Percentiles rank a stretch among this genome's conserved stretches.
phyloP scores from a whole-genome alignment of 2,888 invertebrate species.

The Chorisops tibialis region DNA sequence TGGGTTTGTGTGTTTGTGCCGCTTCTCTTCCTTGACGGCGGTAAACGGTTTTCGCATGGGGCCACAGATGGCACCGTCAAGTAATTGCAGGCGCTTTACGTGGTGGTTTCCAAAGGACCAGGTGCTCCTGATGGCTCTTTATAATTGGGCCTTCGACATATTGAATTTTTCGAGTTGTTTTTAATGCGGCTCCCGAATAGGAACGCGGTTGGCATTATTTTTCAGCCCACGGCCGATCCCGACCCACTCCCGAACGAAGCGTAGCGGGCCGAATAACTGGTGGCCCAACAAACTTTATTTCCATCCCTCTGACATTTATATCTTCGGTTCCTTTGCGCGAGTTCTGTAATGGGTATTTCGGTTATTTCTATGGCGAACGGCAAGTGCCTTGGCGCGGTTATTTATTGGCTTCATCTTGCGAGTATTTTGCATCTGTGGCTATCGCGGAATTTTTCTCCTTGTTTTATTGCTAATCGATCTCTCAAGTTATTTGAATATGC shows the following conservation, averaged over 20 bases:
- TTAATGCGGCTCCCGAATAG: conserved; percentile 27
- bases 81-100: conserved; percentile 32
- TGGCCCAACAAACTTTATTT: conserved; percentile 20
- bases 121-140: conserved; percentile 35
- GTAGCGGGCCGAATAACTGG: neutral
- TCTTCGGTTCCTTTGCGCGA: conserved; percentile 29
- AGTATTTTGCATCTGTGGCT: conserved; percentile 23
- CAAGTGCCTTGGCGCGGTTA: neutral
- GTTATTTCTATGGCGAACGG: conserved; percentile 15
- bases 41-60: conserved; percentile 29
- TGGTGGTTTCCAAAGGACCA: conserved; percentile 33
- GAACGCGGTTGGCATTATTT: conserved; percentile 8
- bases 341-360: conserved; percentile 20
- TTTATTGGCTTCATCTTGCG: conserved; percentile 20
- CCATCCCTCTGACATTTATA: conserved; percentile 21
- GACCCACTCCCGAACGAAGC: neutral
- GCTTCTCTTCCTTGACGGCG: conserved; percentile 19
- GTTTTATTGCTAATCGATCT: conserved; percentile 24
- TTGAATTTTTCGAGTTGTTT: conserved; percentile 35
- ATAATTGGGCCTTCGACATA: conserved; percentile 35
- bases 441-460: conserved; percentile 14
- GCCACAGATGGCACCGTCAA: conserved; percentile 30
- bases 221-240: neutral
- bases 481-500: conserved; percentile 23
- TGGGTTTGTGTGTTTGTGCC: neutral